Percentiles rank a stretch among this genome's conserved stretches.
phyloP scores from a whole-genome alignment of 2,113 vertebrate genomes.

The Ammodramus savannarum region DNA sequence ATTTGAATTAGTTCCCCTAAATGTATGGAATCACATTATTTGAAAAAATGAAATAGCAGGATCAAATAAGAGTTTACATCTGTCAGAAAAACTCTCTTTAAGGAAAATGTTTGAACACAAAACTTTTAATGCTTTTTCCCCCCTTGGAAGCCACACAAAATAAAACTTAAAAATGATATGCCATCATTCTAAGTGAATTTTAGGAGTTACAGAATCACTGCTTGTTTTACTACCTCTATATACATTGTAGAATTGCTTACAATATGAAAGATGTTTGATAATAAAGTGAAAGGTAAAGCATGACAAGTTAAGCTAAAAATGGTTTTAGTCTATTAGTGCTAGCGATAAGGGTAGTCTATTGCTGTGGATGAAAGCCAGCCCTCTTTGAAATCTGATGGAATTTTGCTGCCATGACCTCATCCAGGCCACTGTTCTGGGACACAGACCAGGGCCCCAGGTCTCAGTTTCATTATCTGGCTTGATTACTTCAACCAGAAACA shows the following conservation, averaged over 20 bases:
- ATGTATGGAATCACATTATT: not conserved
- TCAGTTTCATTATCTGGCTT: not conserved
- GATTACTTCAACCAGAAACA: not conserved
- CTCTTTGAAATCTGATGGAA: not conserved
- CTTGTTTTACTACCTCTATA: not conserved
- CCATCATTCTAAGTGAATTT: conserved; percentile 10
- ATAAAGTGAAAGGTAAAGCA: not conserved
- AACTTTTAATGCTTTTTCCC: not conserved
- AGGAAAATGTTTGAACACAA: not conserved
- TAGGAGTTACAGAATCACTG: not conserved
- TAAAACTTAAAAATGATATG: not conserved
- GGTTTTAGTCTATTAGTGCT: not conserved
- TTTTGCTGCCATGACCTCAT: not conserved
- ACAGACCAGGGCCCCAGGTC: not conserved
- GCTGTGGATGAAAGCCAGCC: not conserved
- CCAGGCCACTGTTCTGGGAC: not conserved
- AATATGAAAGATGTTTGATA: not conserved
- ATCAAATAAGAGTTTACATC: not conserved
- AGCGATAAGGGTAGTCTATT: not conserved
- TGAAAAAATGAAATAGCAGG: not conserved
- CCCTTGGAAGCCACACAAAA: not conserved
- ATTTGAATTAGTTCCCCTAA: not conserved
- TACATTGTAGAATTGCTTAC: not conserved
- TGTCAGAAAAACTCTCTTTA: not conserved
- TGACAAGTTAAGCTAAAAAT: not conserved